These are phyloP conservation scores for Struthio camelus DNA, from an alignment of 2,113 vertebrate genomes.

Conservation along the genomic window DNA sequence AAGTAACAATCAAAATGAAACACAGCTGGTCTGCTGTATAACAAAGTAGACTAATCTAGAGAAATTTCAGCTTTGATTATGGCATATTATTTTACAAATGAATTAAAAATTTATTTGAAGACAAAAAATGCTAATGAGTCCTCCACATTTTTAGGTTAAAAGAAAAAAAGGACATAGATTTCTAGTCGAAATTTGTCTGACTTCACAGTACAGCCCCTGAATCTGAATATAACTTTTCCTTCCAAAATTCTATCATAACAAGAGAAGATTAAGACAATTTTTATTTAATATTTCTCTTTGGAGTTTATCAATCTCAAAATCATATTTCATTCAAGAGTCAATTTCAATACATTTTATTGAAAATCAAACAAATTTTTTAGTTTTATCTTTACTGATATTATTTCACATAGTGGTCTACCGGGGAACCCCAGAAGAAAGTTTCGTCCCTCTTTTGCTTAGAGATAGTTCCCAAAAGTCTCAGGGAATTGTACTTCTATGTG, in stretches of 20 bases:
- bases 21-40: background rate
- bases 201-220: background rate
- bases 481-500: too few species aligned
- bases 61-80: background rate
- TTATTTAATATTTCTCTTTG: too few species aligned
- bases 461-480: too few species aligned
- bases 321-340: too few species aligned
- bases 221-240: background rate
- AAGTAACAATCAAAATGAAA: background rate
- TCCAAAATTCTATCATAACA: background rate
- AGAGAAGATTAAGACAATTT: background rate
- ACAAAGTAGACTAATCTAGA: background rate
- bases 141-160: rapidly evolving
- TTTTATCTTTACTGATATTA: too few species aligned
- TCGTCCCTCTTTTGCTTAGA: too few species aligned
- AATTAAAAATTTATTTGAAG: background rate
- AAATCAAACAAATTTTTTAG: too few species aligned
- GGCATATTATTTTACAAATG: background rate
- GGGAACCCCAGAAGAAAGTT: too few species aligned
- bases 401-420: too few species aligned
- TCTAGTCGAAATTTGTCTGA: background rate
- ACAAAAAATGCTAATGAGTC: background rate
- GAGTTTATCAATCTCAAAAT: too few species aligned
- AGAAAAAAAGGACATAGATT: background rate
- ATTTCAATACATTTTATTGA: too few species aligned